Evolutionary conservation across 2,797 vertebrate species (phyloP), one percentile per base, ranked within the genome.

Genomic region (Hybognathus amarus): DNA sequence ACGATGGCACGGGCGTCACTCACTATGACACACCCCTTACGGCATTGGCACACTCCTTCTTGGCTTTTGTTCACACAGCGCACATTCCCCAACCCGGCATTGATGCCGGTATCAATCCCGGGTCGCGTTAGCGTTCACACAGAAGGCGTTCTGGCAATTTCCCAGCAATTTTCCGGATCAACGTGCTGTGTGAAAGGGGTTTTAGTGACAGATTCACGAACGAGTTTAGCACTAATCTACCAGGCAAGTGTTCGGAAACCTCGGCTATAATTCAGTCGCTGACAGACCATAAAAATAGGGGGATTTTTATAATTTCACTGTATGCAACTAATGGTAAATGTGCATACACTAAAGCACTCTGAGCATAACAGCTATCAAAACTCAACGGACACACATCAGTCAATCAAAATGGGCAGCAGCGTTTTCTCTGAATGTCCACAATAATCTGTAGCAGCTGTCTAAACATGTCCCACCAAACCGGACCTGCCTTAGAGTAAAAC

Each of bases 391-490:
- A 91, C 77, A 90, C 90, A 88, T 91, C 89, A 92, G 91, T 92
- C 92, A 92, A 92, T 94, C 93, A 92, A 86, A 88, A 81, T 87
- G 83, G 85, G 87, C 86, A 79, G 56, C 50, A 79, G 73, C 85
- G 89, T 90, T 94, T 94, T 89, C 87, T 88, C 87, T 88, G 86
- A 91, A 89, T 88, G 85, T 30, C 52, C 74, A 56, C 82, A 61
- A 90, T 87, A 91, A 92, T 90, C 81, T 78, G 69, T 73, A 91
- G 80, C 93, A 94, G 93, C 93, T 95, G 94, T 93, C 87, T 87
- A 95, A 95, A 94, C 93, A 95, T 79, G 90, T 93, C 90, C 91
- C 83, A 88, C 77, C 84, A 73, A 89, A 90, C 80, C 64, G 82
- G 64, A 83, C 80, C 85, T 79, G 82, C 87, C 84, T 89, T 78